A percentile compares a stretch with the other conserved stretches of the same genome.
phyloP scores from a whole-genome alignment of 2,797 vertebrate genomes.

The Pyrrhura leucotis region DNA sequence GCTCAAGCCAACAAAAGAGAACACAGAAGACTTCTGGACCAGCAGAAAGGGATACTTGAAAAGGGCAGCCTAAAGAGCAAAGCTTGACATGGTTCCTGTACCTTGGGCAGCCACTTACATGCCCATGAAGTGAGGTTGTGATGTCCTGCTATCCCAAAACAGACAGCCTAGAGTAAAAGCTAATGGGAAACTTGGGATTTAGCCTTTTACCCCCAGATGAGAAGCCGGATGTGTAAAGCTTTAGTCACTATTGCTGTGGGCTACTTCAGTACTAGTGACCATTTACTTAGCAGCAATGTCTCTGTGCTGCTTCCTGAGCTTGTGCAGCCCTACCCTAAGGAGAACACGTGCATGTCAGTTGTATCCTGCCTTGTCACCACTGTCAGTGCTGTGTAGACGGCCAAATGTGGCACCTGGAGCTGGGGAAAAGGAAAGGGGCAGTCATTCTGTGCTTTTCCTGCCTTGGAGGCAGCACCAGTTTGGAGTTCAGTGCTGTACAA shows the following conservation, averaged over 20 bases:
- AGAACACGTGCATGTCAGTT: fast-evolving
- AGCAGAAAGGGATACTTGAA: not conserved
- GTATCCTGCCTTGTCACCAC: not conserved
- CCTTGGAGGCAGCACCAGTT: not conserved
- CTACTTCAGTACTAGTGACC: not conserved
- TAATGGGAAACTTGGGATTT: too few relatives aligned
- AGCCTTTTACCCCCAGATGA: not conserved
- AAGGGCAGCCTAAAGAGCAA: not conserved
- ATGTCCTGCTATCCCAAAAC: not conserved
- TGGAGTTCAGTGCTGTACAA: not conserved
- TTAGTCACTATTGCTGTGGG: not conserved
- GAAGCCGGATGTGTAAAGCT: not conserved
- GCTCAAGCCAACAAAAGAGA: not conserved
- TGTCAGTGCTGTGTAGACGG: not conserved
- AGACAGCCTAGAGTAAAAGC: not conserved
- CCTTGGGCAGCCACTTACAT: not conserved
- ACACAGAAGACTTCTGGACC: too few relatives aligned
- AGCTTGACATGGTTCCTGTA: not conserved
- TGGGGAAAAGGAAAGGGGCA: not conserved
- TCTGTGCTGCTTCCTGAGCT: not conserved
- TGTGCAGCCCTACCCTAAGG: not conserved
- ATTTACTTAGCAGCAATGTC: fast-evolving
- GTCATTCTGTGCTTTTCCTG: not conserved
- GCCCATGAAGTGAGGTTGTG: not conserved
- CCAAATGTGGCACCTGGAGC: too few relatives aligned